These are phyloP conservation scores for Scotopteryx bipunctaria DNA, from an alignment of 2,888 invertebrate genomes.

Conservation along the genomic window DNA sequence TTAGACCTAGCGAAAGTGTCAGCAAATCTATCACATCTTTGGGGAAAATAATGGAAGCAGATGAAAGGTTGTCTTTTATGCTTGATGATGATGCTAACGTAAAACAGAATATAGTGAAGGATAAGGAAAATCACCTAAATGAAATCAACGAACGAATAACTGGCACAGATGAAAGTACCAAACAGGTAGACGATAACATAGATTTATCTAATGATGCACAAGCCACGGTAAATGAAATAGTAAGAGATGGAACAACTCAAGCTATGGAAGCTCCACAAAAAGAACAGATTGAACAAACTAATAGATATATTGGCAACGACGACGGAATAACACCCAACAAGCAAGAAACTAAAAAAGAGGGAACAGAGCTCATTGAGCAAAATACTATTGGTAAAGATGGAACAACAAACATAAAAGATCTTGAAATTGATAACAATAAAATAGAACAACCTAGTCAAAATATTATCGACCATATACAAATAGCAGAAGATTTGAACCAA, in stretches of 20 bases:
- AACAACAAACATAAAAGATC: not conserved
- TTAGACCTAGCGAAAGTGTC: constrained; percentile 57
- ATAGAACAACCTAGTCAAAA: not conserved
- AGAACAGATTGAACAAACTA: no score
- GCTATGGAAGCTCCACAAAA: not conserved
- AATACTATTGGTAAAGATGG: not conserved
- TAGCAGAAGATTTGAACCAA: not conserved
- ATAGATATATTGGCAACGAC: not conserved
- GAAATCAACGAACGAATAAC: not conserved
- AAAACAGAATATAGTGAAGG: not conserved
- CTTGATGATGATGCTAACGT: constrained; percentile 5
- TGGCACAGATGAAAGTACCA: not conserved
- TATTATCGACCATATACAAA: not conserved
- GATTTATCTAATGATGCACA: not conserved
- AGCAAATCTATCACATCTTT: constrained; percentile 65
- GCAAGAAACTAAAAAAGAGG: not conserved
- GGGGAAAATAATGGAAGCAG: constrained; percentile 60
- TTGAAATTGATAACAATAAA: not conserved
- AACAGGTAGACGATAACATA: not conserved
- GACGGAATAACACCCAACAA: not conserved
- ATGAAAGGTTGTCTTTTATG: constrained; percentile 46
- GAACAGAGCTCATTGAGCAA: not conserved
- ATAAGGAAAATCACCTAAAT: not conserved
- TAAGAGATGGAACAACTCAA: not conserved
- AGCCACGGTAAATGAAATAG: not conserved